A percentile compares a stretch with the other conserved stretches of the same genome.
Conservation (phyloP, 2,888 invertebrate genomes). For the Eristalis arbustorum region DNA sequence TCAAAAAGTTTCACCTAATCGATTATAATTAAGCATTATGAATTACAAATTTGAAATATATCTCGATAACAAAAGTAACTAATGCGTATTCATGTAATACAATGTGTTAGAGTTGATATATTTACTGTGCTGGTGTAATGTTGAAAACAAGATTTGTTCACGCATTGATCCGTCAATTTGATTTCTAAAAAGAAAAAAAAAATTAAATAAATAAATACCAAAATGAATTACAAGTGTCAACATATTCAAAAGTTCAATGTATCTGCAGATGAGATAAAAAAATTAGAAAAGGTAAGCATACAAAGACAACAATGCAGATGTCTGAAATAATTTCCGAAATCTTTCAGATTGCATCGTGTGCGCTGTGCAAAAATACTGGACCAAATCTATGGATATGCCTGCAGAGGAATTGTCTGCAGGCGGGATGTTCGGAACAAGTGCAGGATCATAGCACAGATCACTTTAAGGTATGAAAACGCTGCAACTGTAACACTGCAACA, state of each 20-base stretch:
- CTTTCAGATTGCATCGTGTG: constrained; percentile 83
- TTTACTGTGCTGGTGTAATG: constrained; percentile 18
- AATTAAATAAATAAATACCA: constrained; percentile 32
- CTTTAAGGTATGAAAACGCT: constrained; percentile 82
- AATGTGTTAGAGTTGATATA: constrained; percentile 16
- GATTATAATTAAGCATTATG: constrained; percentile 56
- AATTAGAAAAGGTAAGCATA: constrained; percentile 75
- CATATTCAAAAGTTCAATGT: constrained; percentile 66
- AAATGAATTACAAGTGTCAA: constrained; percentile 68
- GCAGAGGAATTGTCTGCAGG: constrained; percentile 87
- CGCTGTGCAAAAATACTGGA: constrained; percentile 87
- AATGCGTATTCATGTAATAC: constrained; percentile 17
- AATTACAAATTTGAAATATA: constrained; percentile 51
- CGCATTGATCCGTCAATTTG: constrained; percentile 36
- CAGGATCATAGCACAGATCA: constrained; percentile 92
- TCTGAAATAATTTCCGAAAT: constrained; percentile 4
- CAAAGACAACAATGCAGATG: constrained; percentile 2
- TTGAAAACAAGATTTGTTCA: constrained; percentile 38
- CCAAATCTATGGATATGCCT: constrained; percentile 94
- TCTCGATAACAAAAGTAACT: constrained; percentile 35
- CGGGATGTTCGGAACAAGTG: constrained; percentile 91
- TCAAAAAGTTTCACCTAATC: constrained; percentile 60
- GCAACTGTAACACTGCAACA: not conserved
- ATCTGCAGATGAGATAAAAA: constrained; percentile 72
- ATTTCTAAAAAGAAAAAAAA: constrained; percentile 22